These are phyloP conservation scores for Naja naja DNA, from an alignment of 2,113 vertebrate species.

Conservation along the genomic window DNA sequence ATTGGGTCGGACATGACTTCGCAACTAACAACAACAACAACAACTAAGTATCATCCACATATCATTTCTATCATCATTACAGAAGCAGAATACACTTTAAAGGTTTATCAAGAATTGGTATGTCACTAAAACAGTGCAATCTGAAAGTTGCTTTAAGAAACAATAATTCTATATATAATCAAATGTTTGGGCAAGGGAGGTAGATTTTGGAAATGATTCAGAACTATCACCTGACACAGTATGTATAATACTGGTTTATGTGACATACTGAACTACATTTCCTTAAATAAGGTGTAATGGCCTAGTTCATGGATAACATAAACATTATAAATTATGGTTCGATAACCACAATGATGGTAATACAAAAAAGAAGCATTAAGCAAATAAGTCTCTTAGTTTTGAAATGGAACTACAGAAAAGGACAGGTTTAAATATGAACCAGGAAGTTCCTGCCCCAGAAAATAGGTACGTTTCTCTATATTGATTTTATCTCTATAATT, in stretches of 20 bases:
- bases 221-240: not conserved
- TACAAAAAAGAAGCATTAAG: not conserved
- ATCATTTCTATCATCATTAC: not conserved
- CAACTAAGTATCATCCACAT: not conserved
- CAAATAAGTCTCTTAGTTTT: not conserved
- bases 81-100: not conserved
- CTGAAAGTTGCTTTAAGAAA: not conserved
- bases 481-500: not conserved
- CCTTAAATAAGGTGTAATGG: not conserved
- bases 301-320: not conserved
- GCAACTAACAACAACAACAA: too few species aligned
- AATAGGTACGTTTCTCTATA: not conserved
- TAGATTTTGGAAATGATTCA: not conserved
- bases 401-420: not conserved
- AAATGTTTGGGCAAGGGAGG: not conserved
- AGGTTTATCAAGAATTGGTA: not conserved
- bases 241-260: not conserved
- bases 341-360: not conserved
- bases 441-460: not conserved
- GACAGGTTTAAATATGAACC: not conserved
- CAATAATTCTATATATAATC: not conserved
- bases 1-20: too few species aligned
- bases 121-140: not conserved
- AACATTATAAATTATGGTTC: not conserved
- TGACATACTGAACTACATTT: not conserved